These are phyloP conservation scores for Calameuta pallipes DNA, from an alignment of 2,888 invertebrate species.

Conservation along the genomic window DNA sequence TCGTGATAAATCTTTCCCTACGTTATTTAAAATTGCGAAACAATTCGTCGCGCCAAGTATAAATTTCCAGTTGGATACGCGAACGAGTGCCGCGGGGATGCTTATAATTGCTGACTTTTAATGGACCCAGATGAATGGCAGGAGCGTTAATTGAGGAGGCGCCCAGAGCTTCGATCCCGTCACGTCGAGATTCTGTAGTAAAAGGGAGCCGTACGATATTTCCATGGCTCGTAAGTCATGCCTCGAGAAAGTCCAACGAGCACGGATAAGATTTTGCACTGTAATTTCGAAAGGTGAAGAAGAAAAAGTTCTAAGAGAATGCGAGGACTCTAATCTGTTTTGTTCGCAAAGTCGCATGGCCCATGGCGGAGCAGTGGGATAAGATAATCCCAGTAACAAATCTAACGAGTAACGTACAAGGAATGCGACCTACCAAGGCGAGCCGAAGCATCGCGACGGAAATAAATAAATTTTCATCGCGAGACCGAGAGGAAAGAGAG, in stretches of 20 bases:
- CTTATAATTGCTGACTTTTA: background rate
- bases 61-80: background rate
- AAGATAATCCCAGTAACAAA: conserved; percentile 10
- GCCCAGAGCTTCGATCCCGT: background rate
- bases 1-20: conserved; percentile 5
- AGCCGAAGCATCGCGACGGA: conserved; percentile 7
- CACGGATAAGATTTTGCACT: background rate
- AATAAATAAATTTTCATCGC: conserved; percentile 21
- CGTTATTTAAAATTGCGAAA: background rate
- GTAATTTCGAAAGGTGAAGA: background rate
- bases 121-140: background rate
- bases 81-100: background rate
- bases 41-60: background rate
- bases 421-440: conserved; percentile 11
- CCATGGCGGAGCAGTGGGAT: background rate
- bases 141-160: background rate
- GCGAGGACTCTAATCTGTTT: background rate
- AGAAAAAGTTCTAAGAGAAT: background rate
- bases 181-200: background rate
- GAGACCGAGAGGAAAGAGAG: conserved; percentile 2
- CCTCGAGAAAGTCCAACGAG: background rate
- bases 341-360: background rate
- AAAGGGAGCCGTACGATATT: background rate
- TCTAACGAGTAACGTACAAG: conserved; percentile 11
- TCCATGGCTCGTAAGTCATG: background rate